Percentiles rank a stretch among this genome's conserved stretches.
These are phyloP conservation scores for Drepanosiphum platanoidis DNA, from an alignment of 2,888 invertebrate genomes.

Conservation along the genomic window DNA sequence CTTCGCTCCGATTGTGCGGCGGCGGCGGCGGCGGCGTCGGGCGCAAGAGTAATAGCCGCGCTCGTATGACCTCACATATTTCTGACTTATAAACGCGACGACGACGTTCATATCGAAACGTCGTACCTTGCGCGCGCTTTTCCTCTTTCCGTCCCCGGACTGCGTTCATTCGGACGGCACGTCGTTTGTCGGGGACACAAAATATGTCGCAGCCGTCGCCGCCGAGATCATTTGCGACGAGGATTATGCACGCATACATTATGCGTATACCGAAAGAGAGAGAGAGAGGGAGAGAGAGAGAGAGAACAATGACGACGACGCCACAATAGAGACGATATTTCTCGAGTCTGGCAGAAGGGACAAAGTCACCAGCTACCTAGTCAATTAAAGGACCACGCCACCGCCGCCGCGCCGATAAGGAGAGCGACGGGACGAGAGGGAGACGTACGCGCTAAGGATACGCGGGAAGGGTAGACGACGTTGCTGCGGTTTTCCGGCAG, in stretches of 20 bases:
- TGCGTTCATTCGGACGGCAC: too few relatives aligned
- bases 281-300: not conserved
- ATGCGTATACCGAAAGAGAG: too few relatives aligned
- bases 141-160: not conserved
- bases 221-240: not conserved
- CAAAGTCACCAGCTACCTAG: not conserved
- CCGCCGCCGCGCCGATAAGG: not conserved
- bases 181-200: conserved; percentile 19
- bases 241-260: not conserved
- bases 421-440: too few relatives aligned
- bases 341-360: not conserved
- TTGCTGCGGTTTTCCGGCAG: not conserved
- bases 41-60: not conserved
- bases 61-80: not conserved
- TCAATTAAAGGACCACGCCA: not conserved
- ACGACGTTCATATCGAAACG: conserved; percentile 21
- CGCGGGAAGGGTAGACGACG: not conserved
- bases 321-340: conserved; percentile 3
- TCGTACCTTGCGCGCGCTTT: not conserved
- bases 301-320: not conserved
- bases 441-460: not conserved
- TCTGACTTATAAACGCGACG: conserved; percentile 31
- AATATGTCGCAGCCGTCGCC: not conserved
- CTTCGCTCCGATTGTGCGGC: not conserved
- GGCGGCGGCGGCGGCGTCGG: not conserved